Evolutionary conservation across 2,797 vertebrate genomes (phyloP).

Genomic region (Manis crassicaudata): DNA sequence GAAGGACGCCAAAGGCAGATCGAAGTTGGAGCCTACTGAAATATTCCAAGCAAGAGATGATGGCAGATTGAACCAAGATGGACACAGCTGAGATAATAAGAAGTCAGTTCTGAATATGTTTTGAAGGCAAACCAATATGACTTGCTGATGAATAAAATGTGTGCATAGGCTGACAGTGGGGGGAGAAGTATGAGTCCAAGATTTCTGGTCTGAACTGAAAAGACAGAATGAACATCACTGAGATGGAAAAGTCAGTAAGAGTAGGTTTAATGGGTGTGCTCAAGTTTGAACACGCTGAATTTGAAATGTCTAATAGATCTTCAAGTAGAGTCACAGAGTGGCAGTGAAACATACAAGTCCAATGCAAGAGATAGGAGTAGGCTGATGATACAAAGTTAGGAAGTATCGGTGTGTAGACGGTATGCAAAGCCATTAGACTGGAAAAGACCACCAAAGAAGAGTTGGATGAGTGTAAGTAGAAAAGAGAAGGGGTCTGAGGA

Average conservation of each 20-base stretch:
- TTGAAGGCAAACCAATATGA: neutral
- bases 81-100: neutral
- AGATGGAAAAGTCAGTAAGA: neutral
- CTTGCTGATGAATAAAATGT: neutral
- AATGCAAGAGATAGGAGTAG: neutral
- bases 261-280: neutral
- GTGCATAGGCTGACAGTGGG: neutral
- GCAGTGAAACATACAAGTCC: neutral
- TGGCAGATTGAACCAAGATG: neutral
- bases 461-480: neutral
- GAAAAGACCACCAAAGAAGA: neutral
- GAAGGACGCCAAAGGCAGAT: neutral
- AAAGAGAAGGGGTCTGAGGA: neutral
- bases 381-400: neutral
- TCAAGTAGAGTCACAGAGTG: neutral
- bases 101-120: neutral
- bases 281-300: neutral
- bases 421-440: neutral
- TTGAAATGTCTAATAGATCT: neutral
- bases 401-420: neutral
- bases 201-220: neutral
- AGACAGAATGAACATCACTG: neutral
- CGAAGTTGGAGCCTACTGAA: neutral
- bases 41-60: neutral
- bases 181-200: neutral